Evolutionary conservation across 2,797 vertebrate genomes (phyloP).

Genomic region (Spondyliosoma cantharus): DNA sequence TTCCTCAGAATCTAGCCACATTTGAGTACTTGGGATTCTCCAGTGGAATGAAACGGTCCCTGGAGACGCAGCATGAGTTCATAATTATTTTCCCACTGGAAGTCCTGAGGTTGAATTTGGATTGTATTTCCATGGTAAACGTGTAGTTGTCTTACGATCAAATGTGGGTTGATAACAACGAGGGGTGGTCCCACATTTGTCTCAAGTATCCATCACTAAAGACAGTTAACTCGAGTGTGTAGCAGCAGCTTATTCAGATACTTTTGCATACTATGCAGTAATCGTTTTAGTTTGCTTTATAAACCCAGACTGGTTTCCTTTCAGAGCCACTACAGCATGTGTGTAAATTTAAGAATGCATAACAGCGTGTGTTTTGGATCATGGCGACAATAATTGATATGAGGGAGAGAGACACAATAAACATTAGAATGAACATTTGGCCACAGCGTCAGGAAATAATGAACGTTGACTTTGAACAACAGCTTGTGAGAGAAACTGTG

Average conservation of each 20-base stretch:
- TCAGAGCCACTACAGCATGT: background rate
- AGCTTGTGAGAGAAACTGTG: conserved; percentile 24
- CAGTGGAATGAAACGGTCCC: background rate
- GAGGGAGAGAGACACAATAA: background rate
- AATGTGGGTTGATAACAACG: conserved; percentile 39
- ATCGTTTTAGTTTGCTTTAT: background rate
- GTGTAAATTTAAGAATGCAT: background rate
- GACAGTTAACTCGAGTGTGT: conserved; percentile 2
- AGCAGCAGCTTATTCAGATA: conserved; percentile 1
- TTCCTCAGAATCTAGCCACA: background rate
- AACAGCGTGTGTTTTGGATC: background rate
- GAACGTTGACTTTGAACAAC: conserved; percentile 23
- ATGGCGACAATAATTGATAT: background rate
- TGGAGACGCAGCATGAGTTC: background rate
- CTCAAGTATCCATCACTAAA: conserved; percentile 17
- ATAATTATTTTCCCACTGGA: conserved; percentile 2
- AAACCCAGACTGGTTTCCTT: background rate
- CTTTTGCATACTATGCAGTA: background rate
- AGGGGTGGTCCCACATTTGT: conserved; percentile 23
- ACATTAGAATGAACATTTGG: conserved; percentile 6
- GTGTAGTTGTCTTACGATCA: conserved; percentile 43
- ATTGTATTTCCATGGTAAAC: conserved; percentile 17
- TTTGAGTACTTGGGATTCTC: background rate
- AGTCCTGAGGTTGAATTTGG: background rate
- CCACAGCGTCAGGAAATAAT: conserved; percentile 14